Evolutionary conservation across 2,113 vertebrate genomes (phyloP), one percentile per base, ranked within the genome.

Genomic region (Stegostoma tigrinum): DNA sequence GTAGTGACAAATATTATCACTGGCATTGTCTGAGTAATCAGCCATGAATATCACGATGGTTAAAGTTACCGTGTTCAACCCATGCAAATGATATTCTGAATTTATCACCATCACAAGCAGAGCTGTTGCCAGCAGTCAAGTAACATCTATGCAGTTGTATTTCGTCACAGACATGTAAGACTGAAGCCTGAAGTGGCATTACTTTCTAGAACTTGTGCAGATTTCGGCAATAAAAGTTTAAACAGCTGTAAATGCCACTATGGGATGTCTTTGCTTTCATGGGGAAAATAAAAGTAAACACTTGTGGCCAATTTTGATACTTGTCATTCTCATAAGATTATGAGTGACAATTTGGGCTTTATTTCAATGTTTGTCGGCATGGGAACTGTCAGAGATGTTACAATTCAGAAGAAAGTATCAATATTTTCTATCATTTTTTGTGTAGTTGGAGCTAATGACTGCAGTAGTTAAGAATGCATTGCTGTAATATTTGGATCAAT

Each of bases 61-160:
- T 52, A 70, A 95, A 95, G 38, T 34, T 68, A 67, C 67, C 93
- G 48, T 34, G 93, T 72, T 95, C 30, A 95, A 72, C 14, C 38
- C 72, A 95, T 45, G 52, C 30, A 52, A 95, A 8, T 70, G 94
- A 75, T 45, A 95, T 52, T 72, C 67, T 72, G 67, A 72, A 30
- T 95, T 45, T 15, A 75, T 72, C 45, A 72, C 52, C 75, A 45
- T 10, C 42, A 75, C 42, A 95, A 68, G 45, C 94, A 95, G 27
- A 72, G 21, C 61, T 66, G 94, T 24, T 95, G 94, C 94, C 38
- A 72, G 67, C 15, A 95, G 45, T 52, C 68, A 95, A 75, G 67
- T 75, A 90, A 95, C 68, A 95, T 95, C 94, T 72, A 52, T 72
- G 30, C 67, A 72, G 94, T 72, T 95, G 24, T 52, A 95, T 95